A percentile compares a stretch with the other conserved stretches of the same genome.
phyloP scores from a whole-genome alignment of 2,113 vertebrate genomes.

The Grus americana region DNA sequence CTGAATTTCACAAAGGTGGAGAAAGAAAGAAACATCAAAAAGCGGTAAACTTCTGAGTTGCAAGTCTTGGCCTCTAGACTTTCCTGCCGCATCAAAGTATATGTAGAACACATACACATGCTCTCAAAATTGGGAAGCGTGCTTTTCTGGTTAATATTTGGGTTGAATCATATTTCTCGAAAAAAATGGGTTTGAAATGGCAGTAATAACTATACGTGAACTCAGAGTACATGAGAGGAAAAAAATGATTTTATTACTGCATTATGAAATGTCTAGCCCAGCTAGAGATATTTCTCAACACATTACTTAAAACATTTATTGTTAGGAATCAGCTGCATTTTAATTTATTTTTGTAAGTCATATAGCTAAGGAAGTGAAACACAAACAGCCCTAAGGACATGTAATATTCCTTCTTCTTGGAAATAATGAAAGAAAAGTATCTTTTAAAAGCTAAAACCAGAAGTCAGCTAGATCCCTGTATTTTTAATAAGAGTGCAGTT shows the following conservation, averaged over 20 bases:
- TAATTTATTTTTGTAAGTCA: neutral
- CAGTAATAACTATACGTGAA: neutral
- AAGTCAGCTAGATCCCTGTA: neutral
- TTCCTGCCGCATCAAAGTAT: neutral
- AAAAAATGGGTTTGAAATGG: neutral
- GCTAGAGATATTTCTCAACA: neutral
- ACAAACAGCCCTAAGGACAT: neutral
- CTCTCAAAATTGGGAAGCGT: neutral
- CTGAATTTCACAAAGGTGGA: neutral
- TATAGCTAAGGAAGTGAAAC: neutral
- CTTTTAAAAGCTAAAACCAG: neutral
- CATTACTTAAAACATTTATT: neutral
- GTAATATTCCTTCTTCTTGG: neutral
- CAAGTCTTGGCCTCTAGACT: neutral
- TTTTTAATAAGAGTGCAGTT: neutral
- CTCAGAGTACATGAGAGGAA: neutral
- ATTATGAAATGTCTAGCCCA: neutral
- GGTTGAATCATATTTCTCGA: neutral
- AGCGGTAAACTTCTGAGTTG: neutral
- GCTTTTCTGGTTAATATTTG: neutral
- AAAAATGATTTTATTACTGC: neutral
- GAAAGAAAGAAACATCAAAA: neutral
- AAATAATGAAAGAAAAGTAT: neutral
- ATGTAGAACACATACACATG: fast-evolving
- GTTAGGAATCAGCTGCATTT: neutral